These are phyloP conservation scores for Drosophila erecta DNA, from an alignment of 1,140 invertebrate genomes.

Conservation along the genomic window DNA sequence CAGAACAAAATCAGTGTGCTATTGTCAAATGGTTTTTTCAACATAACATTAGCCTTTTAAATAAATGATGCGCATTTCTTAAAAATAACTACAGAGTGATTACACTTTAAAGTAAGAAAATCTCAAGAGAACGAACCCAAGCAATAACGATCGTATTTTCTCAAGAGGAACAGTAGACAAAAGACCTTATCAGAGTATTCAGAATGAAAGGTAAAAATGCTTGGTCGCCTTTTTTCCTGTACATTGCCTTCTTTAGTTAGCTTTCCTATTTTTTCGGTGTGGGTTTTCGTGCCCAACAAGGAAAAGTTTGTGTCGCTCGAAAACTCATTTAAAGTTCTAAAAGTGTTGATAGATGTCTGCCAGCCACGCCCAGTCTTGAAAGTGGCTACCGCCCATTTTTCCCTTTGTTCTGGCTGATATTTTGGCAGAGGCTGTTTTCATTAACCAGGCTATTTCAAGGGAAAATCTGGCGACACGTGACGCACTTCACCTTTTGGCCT, in stretches of 20 bases:
- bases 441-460: constrained; percentile 28
- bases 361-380: constrained; percentile 44
- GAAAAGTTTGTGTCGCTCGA: constrained; percentile 59
- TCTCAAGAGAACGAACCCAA: too few species aligned
- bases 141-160: too few species aligned
- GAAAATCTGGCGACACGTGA: constrained; percentile 56
- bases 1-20: neutral
- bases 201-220: too few species aligned
- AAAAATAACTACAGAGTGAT: too few species aligned
- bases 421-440: constrained; percentile 56
- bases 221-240: neutral
- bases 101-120: too few species aligned
- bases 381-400: constrained; percentile 13
- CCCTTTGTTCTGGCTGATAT: constrained; percentile 24
- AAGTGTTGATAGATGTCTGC: constrained; percentile 74
- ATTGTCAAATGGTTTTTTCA: too few species aligned
- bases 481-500: constrained; percentile 41
- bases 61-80: too few species aligned
- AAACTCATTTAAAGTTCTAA: constrained; percentile 81
- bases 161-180: neutral
- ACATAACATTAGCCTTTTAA: too few species aligned
- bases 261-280: constrained; percentile 21
- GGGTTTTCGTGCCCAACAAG: constrained; percentile 48
- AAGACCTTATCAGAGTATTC: neutral
- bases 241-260: constrained; percentile 20